These are phyloP conservation scores for Melangyna quadrimaculata DNA, from an alignment of 2,888 invertebrate genomes.

Conservation along the genomic window DNA sequence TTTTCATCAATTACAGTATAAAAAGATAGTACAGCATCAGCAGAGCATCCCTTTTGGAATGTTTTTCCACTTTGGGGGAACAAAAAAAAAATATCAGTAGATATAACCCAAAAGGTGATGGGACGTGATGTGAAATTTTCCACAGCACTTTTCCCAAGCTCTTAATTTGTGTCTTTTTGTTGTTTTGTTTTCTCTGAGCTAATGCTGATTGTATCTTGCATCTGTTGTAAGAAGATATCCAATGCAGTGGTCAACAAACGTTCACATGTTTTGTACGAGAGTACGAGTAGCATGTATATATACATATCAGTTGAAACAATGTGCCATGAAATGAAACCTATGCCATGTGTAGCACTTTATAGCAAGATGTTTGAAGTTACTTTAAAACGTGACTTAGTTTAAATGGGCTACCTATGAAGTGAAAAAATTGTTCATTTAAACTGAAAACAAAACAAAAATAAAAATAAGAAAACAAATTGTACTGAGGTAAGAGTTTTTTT, in stretches of 20 bases:
- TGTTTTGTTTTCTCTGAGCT: background rate
- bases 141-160: slow-evolving; percentile 2
- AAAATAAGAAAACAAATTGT: background rate
- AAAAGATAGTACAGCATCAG: background rate
- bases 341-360: slow-evolving; percentile 31
- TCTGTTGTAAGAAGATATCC: slow-evolving; percentile 44
- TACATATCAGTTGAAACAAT: background rate
- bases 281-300: background rate
- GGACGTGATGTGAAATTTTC: slow-evolving; percentile 58
- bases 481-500: background rate
- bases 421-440: slow-evolving; percentile 33
- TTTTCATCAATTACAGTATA: slow-evolving; percentile 63
- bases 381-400: slow-evolving; percentile 54
- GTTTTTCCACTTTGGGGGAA: slow-evolving; percentile 3
- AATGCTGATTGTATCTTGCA: slow-evolving; percentile 60
- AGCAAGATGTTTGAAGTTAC: slow-evolving; percentile 42
- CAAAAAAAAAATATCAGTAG: background rate
- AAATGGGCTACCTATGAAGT: slow-evolving; percentile 21
- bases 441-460: background rate
- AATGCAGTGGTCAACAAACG: slow-evolving; percentile 43
- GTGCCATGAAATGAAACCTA: slow-evolving; percentile 46
- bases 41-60: slow-evolving; percentile 4
- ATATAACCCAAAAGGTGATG: slow-evolving; percentile 28
- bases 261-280: slow-evolving; percentile 5
- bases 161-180: slow-evolving; percentile 2